Base-by-base conservation (phyloP, 2,113 vertebrate genomes). In the Parus major region DNA sequence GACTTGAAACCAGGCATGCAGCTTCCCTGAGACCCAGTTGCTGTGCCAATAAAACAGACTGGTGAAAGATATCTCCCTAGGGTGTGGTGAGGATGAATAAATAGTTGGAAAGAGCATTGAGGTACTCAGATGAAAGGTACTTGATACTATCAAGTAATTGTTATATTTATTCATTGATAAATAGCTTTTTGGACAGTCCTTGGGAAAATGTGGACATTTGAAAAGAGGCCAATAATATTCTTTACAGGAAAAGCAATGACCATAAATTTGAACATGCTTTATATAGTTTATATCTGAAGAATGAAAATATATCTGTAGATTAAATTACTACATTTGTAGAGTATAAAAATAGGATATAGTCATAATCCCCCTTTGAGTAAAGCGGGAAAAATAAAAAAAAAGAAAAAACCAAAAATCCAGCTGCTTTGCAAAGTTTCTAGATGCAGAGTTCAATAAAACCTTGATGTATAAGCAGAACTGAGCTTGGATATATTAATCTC, bases 401-500 rank as follows among this genome's bases (percentile, higher is more conserved):
- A 14, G 14, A 82, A 69, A 63, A 83, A 73, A 47, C 94, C 60
- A 65, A 96, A 97, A 49, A 39, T 39, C 39, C 90, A 96, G 93
- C 94, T 97, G 95, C 92, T 91, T 80, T 10, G 18, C 78, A 86
- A 95, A 73, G 52, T 95, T 96, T 95, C 80, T 91, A 95, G 93
- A 96, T 93, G 82, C 81, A 95, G 55, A 95, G 84, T 96, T 97
- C 94, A 96, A 95, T 97, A 96, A 97, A 97, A 96, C 82, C 85
- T 91, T 97, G 95, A 97, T 96, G 94, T 91, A 95, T 94, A 97
- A 94, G 96, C 93, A 96, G 92, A 96, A 97, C 82, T 86, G 88
- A 94, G 83, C 75, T 85, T 96, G 93, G 95, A 95, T 95, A 91
- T 96, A 97, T 97, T 95, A 96, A 97, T 97, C 95, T 97, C 81